Evolutionary conservation across 2,113 vertebrate species (phyloP).

Genomic region (Neodontobutis hainanensis): DNA sequence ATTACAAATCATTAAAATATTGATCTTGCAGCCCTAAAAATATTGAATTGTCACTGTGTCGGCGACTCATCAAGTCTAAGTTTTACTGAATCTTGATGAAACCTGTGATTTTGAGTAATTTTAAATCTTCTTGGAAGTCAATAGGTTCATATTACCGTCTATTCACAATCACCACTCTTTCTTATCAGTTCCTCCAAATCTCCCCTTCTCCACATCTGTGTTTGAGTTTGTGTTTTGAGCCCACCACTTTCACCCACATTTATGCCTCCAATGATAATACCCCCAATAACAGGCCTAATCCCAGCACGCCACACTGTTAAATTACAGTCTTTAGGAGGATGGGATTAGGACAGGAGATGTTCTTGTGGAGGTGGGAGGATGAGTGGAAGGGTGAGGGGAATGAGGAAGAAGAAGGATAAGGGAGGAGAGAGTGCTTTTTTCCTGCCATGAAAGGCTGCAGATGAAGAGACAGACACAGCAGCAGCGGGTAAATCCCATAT

Average conservation of each 20-base stretch:
- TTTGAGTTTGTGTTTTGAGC: constrained; percentile 26
- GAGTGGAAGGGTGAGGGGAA: constrained; percentile 44
- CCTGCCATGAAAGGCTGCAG: constrained; percentile 73
- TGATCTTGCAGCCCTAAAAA: too few relatives aligned
- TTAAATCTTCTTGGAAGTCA: too few relatives aligned
- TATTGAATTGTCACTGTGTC: too few relatives aligned
- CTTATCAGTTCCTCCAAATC: not conserved
- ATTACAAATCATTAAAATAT: too few relatives aligned
- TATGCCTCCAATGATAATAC: constrained; percentile 68
- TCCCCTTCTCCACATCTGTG: constrained; percentile 34
- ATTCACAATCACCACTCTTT: constrained; percentile 15
- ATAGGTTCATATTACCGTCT: not conserved
- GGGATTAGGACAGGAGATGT: constrained; percentile 73
- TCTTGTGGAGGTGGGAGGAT: constrained; percentile 32
- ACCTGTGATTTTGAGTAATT: too few relatives aligned
- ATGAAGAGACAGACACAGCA: constrained; percentile 75
- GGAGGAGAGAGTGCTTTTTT: constrained; percentile 62
- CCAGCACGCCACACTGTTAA: constrained; percentile 75
- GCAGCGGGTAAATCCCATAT: constrained; percentile 81
- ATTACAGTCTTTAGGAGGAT: constrained; percentile 80
- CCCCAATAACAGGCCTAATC: constrained; percentile 79
- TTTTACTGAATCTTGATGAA: too few relatives aligned
- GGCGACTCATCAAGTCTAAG: too few relatives aligned
- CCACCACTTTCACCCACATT: constrained; percentile 63
- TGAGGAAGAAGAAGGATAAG: constrained; percentile 44